Percentiles rank a stretch among this genome's conserved stretches.
Conservation (phyloP, 2,888 invertebrate genomes). For the Callosobruchus maculatus region DNA sequence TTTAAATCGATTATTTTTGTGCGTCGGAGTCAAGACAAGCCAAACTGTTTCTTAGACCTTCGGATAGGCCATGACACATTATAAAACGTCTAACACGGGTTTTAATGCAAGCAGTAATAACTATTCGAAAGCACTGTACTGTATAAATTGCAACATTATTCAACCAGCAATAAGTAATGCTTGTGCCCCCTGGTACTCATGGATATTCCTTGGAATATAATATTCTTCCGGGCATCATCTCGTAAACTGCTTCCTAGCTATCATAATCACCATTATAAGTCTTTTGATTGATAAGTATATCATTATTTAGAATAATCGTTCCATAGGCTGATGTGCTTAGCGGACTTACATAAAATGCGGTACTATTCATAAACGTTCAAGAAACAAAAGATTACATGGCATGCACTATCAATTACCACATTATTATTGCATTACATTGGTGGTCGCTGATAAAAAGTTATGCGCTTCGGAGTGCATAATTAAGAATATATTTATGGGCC, state of each 20-base stretch:
- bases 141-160: not conserved
- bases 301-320: not conserved
- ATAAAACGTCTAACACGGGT: too few species aligned
- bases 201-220: not conserved
- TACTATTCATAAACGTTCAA: not conserved
- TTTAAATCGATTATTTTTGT: too few species aligned
- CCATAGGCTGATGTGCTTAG: not conserved
- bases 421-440: not conserved
- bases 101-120: too few species aligned
- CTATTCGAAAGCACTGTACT: not conserved
- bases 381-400: not conserved
- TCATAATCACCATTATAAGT: not conserved
- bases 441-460: not conserved
- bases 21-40: too few species aligned
- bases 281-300: not conserved
- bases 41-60: too few species aligned
- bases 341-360: not conserved
- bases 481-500: not conserved
- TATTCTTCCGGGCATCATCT: not conserved
- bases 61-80: too few species aligned
- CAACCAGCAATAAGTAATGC: not conserved
- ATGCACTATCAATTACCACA: not conserved
- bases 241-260: not conserved
- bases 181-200: not conserved
- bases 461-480: not conserved